Conservation (phyloP, 2,888 invertebrate species). For the Aphelenchoides bicaudatus region DNA sequence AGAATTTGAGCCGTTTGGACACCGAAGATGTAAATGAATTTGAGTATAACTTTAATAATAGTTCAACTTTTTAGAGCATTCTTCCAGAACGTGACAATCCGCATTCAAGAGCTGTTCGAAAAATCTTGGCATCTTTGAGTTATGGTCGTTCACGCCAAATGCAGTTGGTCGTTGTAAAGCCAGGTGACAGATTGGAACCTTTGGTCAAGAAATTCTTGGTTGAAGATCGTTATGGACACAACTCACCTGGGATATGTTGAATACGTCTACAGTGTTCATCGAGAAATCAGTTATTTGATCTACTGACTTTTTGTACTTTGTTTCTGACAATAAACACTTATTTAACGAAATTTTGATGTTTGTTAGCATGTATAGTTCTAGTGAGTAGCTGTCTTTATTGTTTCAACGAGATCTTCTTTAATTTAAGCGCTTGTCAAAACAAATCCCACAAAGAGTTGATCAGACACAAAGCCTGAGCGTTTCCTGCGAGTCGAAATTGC, state of each 20-base stretch:
- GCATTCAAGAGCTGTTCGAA: slow-evolving; percentile 71
- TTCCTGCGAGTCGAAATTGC: too few relatives aligned
- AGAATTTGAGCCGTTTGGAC: slow-evolving; percentile 77
- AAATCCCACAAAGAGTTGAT: too few relatives aligned
- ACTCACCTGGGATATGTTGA: slow-evolving; percentile 85
- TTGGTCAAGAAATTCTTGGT: slow-evolving; percentile 92
- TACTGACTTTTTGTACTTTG: too few relatives aligned
- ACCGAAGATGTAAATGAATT: slow-evolving; percentile 66
- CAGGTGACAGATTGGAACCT: slow-evolving; percentile 84
- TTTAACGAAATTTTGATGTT: too few relatives aligned
- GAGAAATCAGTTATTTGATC: slow-evolving; percentile 95
- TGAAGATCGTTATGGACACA: slow-evolving; percentile 70
- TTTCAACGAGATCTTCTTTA: too few relatives aligned
- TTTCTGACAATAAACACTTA: too few relatives aligned
- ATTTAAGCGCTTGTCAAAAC: too few relatives aligned
- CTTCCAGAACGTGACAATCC: slow-evolving; percentile 73
- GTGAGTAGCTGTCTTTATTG: too few relatives aligned
- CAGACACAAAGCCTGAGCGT: too few relatives aligned
- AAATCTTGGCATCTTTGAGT: slow-evolving; percentile 72
- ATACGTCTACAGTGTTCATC: slow-evolving; percentile 96
- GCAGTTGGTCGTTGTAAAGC: slow-evolving; percentile 84
- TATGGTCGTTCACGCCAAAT: slow-evolving; percentile 27
- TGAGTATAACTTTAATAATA: slow-evolving; percentile 9
- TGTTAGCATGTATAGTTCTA: too few relatives aligned
- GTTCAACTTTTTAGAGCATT: slow-evolving; percentile 66